A percentile compares a stretch with the other conserved stretches of the same genome.
Evolutionary conservation across 2,888 invertebrate genomes (phyloP).

Genomic region (Deilephila elpenor): DNA sequence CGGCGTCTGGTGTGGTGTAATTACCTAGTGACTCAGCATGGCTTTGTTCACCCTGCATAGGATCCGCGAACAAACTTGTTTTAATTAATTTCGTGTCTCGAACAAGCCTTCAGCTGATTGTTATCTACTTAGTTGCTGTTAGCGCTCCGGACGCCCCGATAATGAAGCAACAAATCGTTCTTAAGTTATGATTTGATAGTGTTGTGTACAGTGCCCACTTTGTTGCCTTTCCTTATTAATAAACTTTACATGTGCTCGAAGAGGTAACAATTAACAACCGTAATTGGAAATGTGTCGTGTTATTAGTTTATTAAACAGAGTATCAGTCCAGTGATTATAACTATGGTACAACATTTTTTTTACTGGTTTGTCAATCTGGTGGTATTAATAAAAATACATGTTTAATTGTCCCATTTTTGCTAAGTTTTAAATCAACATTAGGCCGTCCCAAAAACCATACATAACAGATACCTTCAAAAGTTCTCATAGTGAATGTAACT

Average conservation of each 20-base stretch:
- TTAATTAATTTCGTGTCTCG: constrained; percentile 85
- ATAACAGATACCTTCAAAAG: no score
- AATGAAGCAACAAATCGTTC: constrained; percentile 80
- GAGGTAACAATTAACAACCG: not conserved
- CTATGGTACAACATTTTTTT: no score
- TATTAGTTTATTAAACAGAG: no score
- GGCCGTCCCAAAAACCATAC: no score
- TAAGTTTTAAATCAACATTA: no score
- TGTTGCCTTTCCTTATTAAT: constrained; percentile 21
- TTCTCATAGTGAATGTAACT: not conserved
- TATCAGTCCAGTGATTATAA: no score
- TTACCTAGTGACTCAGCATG: constrained; percentile 83
- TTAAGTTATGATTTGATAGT: constrained; percentile 68
- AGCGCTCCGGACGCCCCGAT: constrained; percentile 77
- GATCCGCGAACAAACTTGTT: constrained; percentile 85
- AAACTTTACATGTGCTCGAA: not conserved
- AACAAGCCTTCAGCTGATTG: constrained; percentile 83
- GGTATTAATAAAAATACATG: no score
- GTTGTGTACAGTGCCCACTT: constrained; percentile 28
- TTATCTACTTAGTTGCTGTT: constrained; percentile 84
- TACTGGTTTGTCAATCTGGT: no score
- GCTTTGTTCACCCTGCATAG: constrained; percentile 83
- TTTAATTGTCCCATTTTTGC: no score
- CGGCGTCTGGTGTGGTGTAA: constrained; percentile 74
- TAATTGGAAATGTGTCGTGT: no score